Evolutionary conservation across 2,797 vertebrate species (phyloP).

Genomic region (Ibycter americanus): DNA sequence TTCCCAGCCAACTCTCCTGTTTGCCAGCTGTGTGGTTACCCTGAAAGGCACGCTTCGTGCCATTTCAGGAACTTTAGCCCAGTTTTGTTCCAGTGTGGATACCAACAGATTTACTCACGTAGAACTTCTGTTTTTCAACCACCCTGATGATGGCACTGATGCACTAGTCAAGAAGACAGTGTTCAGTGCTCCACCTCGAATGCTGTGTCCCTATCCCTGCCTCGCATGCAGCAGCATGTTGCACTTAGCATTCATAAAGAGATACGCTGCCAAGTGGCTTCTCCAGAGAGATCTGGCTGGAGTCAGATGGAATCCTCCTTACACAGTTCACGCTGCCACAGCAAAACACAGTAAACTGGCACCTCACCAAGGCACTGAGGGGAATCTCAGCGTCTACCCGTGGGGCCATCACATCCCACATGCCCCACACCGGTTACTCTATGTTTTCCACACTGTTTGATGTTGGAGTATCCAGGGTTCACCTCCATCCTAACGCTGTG

Average conservation of each 20-base stretch:
- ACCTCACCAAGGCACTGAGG: not conserved
- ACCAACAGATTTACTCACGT: not conserved
- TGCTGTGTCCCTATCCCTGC: not conserved
- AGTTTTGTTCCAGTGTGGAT: not conserved
- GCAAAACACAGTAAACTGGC: not conserved
- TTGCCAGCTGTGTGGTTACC: not conserved
- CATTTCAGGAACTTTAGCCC: not conserved
- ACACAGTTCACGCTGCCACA: not conserved
- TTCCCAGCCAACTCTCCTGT: not conserved
- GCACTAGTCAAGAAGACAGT: not conserved
- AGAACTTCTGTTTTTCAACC: not conserved
- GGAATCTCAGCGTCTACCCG: not conserved
- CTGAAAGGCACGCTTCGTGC: not conserved
- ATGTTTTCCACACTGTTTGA: not conserved
- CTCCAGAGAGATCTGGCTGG: not conserved
- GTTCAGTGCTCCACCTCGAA: not conserved
- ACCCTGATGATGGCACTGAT: slow-evolving; percentile 41
- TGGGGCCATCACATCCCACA: not conserved
- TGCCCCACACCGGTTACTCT: not conserved
- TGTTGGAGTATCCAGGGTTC: not conserved
- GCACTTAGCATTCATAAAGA: not conserved
- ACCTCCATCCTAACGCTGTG: not conserved
- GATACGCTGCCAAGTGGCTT: not conserved
- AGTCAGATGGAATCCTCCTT: not conserved
- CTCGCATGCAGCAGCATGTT: not conserved